Percentiles rank a stretch among this genome's conserved stretches.
phyloP scores from a whole-genome alignment of 1,140 invertebrate species.

The Drosophila tristis region DNA sequence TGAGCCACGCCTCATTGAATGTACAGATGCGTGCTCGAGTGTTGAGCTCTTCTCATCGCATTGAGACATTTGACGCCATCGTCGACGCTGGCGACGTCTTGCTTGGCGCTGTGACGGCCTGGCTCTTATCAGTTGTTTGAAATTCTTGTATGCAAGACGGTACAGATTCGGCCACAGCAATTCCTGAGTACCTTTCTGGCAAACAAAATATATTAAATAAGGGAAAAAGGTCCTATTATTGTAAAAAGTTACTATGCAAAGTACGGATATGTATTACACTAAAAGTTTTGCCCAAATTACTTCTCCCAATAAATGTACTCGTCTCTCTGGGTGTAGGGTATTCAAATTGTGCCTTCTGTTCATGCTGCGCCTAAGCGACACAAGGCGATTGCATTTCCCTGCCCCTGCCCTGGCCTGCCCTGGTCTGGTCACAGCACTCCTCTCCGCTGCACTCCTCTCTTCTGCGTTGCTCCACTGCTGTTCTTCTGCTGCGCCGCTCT shows the following conservation, averaged over 20 bases:
- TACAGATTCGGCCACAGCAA: slow-evolving; percentile 7
- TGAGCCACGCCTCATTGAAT: slow-evolving; percentile 68
- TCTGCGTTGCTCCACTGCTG: slow-evolving; percentile 16
- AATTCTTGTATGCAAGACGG: slow-evolving; percentile 39
- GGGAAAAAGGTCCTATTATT: slow-evolving; percentile 42
- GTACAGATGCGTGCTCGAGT: slow-evolving; percentile 69
- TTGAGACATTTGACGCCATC: slow-evolving; percentile 77
- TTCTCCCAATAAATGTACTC: not conserved
- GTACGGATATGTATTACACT: too few species aligned
- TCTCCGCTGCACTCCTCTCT: slow-evolving; percentile 7
- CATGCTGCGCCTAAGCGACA: slow-evolving; percentile 29
- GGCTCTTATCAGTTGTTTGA: slow-evolving; percentile 65
- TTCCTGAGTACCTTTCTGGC: slow-evolving; percentile 2
- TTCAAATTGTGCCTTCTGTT: slow-evolving; percentile 20
- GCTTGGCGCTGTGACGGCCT: not conserved
- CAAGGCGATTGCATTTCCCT: slow-evolving; percentile 21
- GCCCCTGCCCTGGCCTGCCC: slow-evolving; percentile 20
- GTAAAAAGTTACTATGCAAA: too few species aligned
- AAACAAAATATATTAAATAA: not conserved
- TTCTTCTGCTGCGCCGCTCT: slow-evolving; percentile 19
- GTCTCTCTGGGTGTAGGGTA: too few species aligned
- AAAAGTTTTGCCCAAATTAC: too few species aligned
- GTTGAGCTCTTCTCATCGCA: slow-evolving; percentile 45
- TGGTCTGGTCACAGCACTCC: not conserved
- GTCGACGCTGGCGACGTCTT: slow-evolving; percentile 9